Percentiles rank a stretch among this genome's conserved stretches.
Conservation (phyloP, 2,113 vertebrate genomes). For the Capra hircus region DNA sequence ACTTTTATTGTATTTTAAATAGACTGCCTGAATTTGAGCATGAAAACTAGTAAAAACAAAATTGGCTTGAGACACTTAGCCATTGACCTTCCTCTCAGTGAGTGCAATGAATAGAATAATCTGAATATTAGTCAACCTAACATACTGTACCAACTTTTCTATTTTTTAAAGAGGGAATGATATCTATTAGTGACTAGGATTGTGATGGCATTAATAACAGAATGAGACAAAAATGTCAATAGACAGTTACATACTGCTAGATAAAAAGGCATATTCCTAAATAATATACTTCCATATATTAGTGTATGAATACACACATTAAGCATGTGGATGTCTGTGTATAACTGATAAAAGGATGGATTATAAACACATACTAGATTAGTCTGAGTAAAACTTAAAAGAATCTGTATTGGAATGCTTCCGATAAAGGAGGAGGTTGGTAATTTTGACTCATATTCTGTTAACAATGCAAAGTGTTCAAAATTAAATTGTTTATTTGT, state of each 20-base stretch:
- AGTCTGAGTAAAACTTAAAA: not conserved
- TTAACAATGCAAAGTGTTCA: not conserved
- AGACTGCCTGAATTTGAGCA: not conserved
- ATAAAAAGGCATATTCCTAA: not conserved
- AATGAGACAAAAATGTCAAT: not conserved
- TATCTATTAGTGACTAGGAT: not conserved
- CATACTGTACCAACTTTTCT: not conserved
- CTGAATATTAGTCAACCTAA: not conserved
- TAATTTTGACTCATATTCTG: not conserved
- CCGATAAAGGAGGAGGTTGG: not conserved
- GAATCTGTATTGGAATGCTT: not conserved
- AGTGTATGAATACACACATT: not conserved
- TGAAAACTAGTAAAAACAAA: not conserved
- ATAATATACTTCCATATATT: not conserved
- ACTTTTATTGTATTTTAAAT: not conserved
- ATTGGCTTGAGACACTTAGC: not conserved
- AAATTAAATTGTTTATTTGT: not conserved
- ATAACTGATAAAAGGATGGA: not conserved
- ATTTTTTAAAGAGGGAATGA: not conserved
- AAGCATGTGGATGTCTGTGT: not conserved
- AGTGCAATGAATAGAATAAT: not conserved
- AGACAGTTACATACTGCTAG: not conserved
- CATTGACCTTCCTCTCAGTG: not conserved
- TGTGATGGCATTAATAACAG: not conserved
- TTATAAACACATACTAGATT: not conserved